Base-by-base conservation (phyloP, 1,140 invertebrate genomes). In the Listronotus oregonensis region DNA sequence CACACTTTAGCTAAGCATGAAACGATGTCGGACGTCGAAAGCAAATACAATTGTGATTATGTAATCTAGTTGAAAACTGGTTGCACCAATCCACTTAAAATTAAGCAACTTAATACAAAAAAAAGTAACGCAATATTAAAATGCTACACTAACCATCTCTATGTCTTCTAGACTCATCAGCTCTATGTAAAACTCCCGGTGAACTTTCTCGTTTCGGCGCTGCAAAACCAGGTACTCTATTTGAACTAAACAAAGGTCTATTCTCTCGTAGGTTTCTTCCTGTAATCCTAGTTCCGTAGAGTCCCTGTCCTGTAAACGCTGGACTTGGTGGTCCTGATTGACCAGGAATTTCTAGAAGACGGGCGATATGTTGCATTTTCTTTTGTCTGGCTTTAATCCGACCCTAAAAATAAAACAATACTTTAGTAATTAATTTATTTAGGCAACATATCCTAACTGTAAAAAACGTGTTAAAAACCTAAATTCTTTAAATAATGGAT, bases 351-450 rank as follows among this genome's bases (percentile, higher is more conserved):
- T 98, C 96, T 6, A 99, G 82, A 9, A 99, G 81, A 47, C 89
- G 86, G 6, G 94, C 95, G 58, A 99, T 98, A 79, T 96, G 92
- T 73, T 91, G 90, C 90, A 99, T 94, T 79, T 97, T 97, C 75
- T 94, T 92, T 75, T 96, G 93, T 2, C 96, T 85, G n/a, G 96
- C 95, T 82, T 95, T 97, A 66, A 93, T 89, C 27, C 96, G 86
- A 44, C 96, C 97, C 92, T 91, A 70, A 64, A 63, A 47, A 27
- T 27, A 27, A 27, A 27, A 5, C 21, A 27, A 27, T 27, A 27
- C n/a, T n/a, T n/a, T n/a, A n/a, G n/a, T n/a, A n/a, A n/a, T n/a
- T n/a, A n/a, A n/a, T n/a, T n/a, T n/a, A n/a, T n/a, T n/a, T n/a
- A n/a, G n/a, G n/a, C n/a, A n/a, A n/a, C n/a, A n/a, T n/a, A n/a